phyloP scores from a whole-genome alignment of 2,797 vertebrate species.

The Acanthiza pusilla region DNA sequence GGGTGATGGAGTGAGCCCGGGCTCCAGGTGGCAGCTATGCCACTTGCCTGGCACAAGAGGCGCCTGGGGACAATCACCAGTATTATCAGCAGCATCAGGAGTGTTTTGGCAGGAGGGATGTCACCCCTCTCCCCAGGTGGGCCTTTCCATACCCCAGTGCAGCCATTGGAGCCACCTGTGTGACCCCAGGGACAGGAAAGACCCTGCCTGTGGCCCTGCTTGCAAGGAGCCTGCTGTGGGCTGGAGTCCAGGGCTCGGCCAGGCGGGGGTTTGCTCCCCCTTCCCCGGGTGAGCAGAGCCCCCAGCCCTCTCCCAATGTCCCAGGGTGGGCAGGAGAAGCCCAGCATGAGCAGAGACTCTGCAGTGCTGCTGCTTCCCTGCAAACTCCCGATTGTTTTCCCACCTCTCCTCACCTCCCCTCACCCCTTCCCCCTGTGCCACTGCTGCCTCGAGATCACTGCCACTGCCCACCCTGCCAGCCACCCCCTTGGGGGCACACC shows the following conservation, averaged over 20 bases:
- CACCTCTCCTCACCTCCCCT: accelerated
- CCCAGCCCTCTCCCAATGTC: not conserved
- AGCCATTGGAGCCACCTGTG: not conserved
- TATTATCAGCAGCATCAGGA: accelerated
- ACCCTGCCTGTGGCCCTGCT: not conserved
- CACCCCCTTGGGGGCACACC: not conserved
- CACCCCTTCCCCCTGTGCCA: not conserved
- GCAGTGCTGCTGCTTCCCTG: not conserved
- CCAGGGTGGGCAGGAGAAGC: not conserved
- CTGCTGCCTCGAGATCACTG: not conserved
- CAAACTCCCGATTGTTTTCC: not conserved
- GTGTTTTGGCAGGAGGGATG: not conserved
- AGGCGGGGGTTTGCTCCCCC: not conserved
- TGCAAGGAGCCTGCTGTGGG: not conserved
- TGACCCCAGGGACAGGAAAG: not conserved
- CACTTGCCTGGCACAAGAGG: accelerated
- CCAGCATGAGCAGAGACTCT: accelerated
- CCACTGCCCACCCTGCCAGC: not conserved
- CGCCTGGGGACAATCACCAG: not conserved
- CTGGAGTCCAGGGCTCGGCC: accelerated
- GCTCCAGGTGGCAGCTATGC: not conserved
- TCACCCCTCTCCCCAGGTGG: not conserved
- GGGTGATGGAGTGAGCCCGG: accelerated
- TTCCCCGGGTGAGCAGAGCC: not conserved
- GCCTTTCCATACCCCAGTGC: accelerated